Evolutionary conservation across 2,113 vertebrate genomes (phyloP), one percentile per base, ranked within the genome.

Genomic region (Todiramphus chloris): DNA sequence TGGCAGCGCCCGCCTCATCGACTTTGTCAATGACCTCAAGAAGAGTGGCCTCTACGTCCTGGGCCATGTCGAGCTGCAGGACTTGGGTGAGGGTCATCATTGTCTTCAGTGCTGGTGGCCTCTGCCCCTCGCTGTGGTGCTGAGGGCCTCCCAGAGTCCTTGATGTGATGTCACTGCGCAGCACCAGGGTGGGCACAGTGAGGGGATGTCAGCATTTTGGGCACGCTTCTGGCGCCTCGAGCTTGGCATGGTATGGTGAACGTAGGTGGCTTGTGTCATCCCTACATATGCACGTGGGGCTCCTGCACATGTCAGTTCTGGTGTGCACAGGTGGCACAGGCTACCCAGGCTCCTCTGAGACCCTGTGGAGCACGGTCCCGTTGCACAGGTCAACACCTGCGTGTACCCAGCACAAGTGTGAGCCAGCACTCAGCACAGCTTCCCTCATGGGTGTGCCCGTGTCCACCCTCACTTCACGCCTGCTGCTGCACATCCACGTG

Each of bases 41-140:
- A 99, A 99, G 94, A 99, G 99, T 0, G 99, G 99, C 56, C 99
- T 99, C 11, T 99, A 99, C 0, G 98, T 99, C 55, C 97, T 99
- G 83, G 99, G 99, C 73, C 99, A 99, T 0, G 98, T 99, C 4
- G 99, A 99, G 66, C 97, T 99, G 7, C 99, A 99, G 87, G 98
- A 99, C 78, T 98, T 99, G 31, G 98, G 99, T 99, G 97, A 98
- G 98, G 48, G 16, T 63, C 50, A 68, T 30, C n/a, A 2, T 18
- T 21, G 23, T 21, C 15, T 23, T 41, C 6, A 5, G 15, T 4
- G 1, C 68, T 66, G 41, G 17, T 16, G 27, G 30, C 12, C 9
- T 44, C 46, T 43, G 21, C 28, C 6, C 27, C 64, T 63, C 6
- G 2, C 50, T 89, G 18, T 30, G 11, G 44, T 87, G 43, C 46